phyloP scores from a whole-genome alignment of 2,113 vertebrate genomes.

The Girardinichthys multiradiatus region DNA sequence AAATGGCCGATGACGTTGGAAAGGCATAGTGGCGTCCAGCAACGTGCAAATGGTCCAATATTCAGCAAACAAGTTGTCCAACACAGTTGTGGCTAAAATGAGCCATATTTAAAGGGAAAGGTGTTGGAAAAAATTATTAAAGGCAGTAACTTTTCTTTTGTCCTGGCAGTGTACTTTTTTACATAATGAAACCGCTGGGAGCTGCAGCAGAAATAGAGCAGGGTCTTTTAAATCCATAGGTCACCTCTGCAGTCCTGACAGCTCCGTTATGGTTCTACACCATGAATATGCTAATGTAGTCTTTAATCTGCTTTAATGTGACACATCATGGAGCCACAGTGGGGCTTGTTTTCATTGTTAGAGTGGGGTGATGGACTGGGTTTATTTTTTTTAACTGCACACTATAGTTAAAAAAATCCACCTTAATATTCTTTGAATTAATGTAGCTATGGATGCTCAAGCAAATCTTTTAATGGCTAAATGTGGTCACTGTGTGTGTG shows the following conservation, averaged over 20 bases:
- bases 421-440: background rate
- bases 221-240: slow-evolving; percentile 3
- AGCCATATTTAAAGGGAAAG: background rate
- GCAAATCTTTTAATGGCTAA: background rate
- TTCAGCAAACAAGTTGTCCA: no score
- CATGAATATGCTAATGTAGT: background rate
- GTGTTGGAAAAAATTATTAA: background rate
- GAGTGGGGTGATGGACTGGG: background rate
- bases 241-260: slow-evolving; percentile 3
- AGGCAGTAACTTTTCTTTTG: background rate
- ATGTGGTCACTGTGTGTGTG: slow-evolving; percentile 14
- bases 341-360: background rate
- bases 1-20: no score
- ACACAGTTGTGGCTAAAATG: background rate
- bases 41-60: no score
- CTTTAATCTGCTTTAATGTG: slow-evolving; percentile 13
- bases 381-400: background rate
- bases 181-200: slow-evolving; percentile 8
- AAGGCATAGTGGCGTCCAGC: no score
- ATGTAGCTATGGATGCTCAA: background rate
- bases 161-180: background rate
- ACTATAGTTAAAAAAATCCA: background rate
- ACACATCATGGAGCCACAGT: background rate
- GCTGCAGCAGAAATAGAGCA: background rate
- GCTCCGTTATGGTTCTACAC: background rate